These are phyloP conservation scores for Dryadula phaetusa DNA, from an alignment of 2,888 invertebrate genomes.

Conservation along the genomic window DNA sequence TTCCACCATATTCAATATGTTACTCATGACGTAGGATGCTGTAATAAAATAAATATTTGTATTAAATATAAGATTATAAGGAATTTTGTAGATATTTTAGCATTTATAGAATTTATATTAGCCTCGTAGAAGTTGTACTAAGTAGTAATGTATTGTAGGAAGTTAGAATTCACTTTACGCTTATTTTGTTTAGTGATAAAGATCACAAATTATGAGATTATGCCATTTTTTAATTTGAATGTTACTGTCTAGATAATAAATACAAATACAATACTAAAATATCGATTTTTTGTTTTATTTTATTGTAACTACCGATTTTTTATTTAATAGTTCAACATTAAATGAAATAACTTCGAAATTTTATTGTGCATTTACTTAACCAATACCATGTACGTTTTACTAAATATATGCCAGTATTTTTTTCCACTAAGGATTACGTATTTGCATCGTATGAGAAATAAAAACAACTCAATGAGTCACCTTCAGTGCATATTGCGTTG, in stretches of 20 bases:
- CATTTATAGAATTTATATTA: slow-evolving; percentile 1
- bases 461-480: too few species aligned
- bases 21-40: too few species aligned
- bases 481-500: too few species aligned
- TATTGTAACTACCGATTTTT: not conserved
- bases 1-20: too few species aligned
- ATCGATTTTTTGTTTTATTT: not conserved
- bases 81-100: slow-evolving; percentile 20
- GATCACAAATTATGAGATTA: slow-evolving; percentile 40
- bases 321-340: too few species aligned
- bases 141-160: slow-evolving; percentile 2
- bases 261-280: slow-evolving; percentile 6
- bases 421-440: too few species aligned
- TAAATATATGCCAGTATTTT: too few species aligned
- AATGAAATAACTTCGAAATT: too few species aligned
- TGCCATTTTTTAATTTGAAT: slow-evolving; percentile 31
- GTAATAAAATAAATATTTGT: too few species aligned
- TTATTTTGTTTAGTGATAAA: slow-evolving; percentile 24
- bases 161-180: slow-evolving; percentile 25
- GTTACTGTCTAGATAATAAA: slow-evolving; percentile 28
- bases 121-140: not conserved
- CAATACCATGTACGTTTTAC: too few species aligned
- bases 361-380: too few species aligned
- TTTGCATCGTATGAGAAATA: too few species aligned
- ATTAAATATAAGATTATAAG: slow-evolving; percentile 9